Evolutionary conservation across 2,888 invertebrate genomes (phyloP).

Genomic region (Dicyrtomina minuta): DNA sequence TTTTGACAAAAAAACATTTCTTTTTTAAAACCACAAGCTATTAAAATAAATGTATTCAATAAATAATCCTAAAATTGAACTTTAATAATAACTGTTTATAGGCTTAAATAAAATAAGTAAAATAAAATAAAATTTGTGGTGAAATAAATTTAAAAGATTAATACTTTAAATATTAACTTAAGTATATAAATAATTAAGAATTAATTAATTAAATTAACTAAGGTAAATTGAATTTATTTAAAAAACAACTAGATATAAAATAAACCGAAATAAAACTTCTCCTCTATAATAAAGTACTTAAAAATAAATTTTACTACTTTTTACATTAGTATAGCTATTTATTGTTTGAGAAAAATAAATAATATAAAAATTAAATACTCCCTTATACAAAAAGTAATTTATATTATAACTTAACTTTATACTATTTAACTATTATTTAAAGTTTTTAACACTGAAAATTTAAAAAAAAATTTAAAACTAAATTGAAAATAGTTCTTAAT

Average conservation of each 20-base stretch:
- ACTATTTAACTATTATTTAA: slow-evolving; percentile 55
- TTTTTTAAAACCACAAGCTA: too few relatives aligned
- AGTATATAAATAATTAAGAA: neutral
- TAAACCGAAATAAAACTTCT: slow-evolving; percentile 68
- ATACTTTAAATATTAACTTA: slow-evolving; percentile 1
- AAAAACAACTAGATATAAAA: slow-evolving; percentile 69
- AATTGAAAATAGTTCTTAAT: too few relatives aligned
- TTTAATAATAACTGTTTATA: too few relatives aligned
- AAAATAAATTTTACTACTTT: slow-evolving; percentile 60
- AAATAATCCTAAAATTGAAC: too few relatives aligned
- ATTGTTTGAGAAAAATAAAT: slow-evolving; percentile 64
- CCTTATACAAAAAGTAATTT: slow-evolving; percentile 73
- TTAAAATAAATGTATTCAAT: too few relatives aligned
- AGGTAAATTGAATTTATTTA: slow-evolving; percentile 57
- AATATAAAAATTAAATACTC: slow-evolving; percentile 62
- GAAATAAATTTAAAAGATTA: slow-evolving; percentile 54
- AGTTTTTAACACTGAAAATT: too few relatives aligned
- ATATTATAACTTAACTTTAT: slow-evolving; percentile 62
- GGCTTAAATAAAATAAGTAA: too few relatives aligned
- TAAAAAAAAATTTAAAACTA: too few relatives aligned
- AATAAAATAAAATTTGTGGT: too few relatives aligned
- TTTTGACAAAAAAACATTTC: too few relatives aligned
- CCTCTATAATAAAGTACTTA: slow-evolving; percentile 65
- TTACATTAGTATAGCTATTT: slow-evolving; percentile 65
- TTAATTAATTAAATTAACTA: slow-evolving; percentile 7